phyloP scores from a whole-genome alignment of 2,113 vertebrate species.

The Leuciscus idus region DNA sequence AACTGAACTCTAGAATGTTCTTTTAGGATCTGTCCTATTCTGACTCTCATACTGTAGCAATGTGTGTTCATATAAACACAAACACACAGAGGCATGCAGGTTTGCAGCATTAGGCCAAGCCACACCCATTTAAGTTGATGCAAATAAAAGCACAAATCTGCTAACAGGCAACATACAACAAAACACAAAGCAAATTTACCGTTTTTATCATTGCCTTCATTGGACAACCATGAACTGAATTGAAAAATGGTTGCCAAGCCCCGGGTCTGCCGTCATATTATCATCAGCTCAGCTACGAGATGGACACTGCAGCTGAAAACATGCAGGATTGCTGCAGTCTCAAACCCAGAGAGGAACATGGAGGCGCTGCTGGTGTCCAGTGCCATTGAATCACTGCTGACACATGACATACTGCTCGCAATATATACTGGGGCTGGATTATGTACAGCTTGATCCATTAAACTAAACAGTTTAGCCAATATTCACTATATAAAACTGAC shows the following conservation, averaged over 20 bases:
- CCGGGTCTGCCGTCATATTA: constrained; percentile 16
- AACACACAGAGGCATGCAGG: constrained; percentile 24
- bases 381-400: constrained; percentile 14
- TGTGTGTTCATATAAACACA: constrained; percentile 38
- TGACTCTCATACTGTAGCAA: background rate
- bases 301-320: constrained; percentile 17
- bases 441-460: background rate
- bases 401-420: constrained; percentile 26
- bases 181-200: constrained; percentile 26
- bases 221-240: constrained; percentile 1
- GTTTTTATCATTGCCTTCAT: background rate
- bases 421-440: background rate
- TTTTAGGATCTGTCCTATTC: background rate
- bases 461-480: background rate
- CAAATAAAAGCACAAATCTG: background rate
- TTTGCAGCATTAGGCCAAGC: constrained; percentile 10
- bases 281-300: constrained; percentile 2
- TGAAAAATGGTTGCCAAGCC: background rate
- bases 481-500: background rate
- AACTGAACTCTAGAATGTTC: background rate
- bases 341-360: background rate
- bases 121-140: constrained; percentile 17
- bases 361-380: constrained; percentile 18
- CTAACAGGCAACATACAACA: background rate
- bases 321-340: constrained; percentile 31